Evolutionary conservation across 1,140 invertebrate species (phyloP), one percentile per base, ranked within the genome.

Genomic region (Galleria mellonella): DNA sequence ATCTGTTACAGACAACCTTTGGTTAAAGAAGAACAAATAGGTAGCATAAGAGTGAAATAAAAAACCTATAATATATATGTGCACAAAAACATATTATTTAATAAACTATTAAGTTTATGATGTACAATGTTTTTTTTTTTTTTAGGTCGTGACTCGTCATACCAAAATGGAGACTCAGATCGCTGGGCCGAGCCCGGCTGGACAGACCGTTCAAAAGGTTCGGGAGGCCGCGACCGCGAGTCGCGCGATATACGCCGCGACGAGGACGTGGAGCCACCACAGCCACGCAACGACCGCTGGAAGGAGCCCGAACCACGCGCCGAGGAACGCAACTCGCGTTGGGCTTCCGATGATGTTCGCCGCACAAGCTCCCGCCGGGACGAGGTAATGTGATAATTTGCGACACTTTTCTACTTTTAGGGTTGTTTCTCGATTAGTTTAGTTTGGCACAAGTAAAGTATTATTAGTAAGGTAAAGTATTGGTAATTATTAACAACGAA

Each of bases 281-380:
- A 77, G 55, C 88, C 89, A 43, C 86, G 89, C 69, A 94, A 92
- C 79, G 92, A 94, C 82, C 90, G 92, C 49, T 95, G 93, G 93
- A 91, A 91, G 74, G 93, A 94, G 61, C 88, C 89, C 59, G 89
- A 88, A 64, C 83, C 78, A 62, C 71, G 84, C 71, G 32, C 55
- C 36, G 85, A 73, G 48, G 85, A 73, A 12, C 85, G 88, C 72
- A 78, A 86, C 47, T 65, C 86, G 38, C 84, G 86, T 15, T 84
- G 87, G 64, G 77, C 78, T 9, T 79, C 85, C 43, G 87, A 89
- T 35, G 87, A 89, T 53, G 78, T 86, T 47, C 83, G 87, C 43
- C 85, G 86, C 54, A 73, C 82, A 32, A 72, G 82, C 39, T 86
- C 87, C 45, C 87, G 77, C 51, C 74, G 86, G 55, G 83, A 85